These are phyloP conservation scores for Pristionchus fissidentatus DNA, from an alignment of 2,888 invertebrate species.

Conservation along the genomic window DNA sequence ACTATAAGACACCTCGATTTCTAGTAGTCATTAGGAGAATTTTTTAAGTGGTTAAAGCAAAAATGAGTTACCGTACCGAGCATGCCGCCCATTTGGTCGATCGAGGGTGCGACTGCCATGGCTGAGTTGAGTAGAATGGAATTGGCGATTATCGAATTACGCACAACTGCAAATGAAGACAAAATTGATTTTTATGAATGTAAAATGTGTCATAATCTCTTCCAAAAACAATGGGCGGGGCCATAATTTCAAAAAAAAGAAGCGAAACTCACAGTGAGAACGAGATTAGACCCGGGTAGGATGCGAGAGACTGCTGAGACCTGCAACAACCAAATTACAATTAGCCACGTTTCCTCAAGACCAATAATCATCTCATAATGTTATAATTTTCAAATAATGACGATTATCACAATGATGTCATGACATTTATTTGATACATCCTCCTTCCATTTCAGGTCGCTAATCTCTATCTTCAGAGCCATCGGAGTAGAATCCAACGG, in stretches of 20 bases:
- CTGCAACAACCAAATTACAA: not conserved
- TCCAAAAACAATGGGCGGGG: not conserved
- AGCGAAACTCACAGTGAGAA: constrained; percentile 17
- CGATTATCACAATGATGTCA: not conserved
- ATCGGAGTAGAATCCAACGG: not conserved
- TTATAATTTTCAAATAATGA: not conserved
- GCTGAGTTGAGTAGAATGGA: constrained; percentile 41
- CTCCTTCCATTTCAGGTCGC: no score
- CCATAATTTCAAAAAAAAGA: no score
- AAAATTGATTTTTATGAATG: not conserved
- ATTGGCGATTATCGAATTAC: constrained; percentile 38
- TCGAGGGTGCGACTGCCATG: constrained; percentile 37
- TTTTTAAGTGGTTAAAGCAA: no score
- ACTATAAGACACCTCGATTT: no score
- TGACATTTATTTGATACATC: constrained; percentile 8
- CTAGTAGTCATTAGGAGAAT: no score
- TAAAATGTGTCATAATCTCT: not conserved
- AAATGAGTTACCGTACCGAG: constrained; percentile 27
- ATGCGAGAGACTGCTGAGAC: constrained; percentile 34
- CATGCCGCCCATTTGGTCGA: constrained; percentile 33
- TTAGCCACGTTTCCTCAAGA: no score
- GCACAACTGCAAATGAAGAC: not conserved
- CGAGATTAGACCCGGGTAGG: constrained; percentile 22
- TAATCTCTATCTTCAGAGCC: not conserved
- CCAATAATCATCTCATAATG: not conserved